phyloP scores from a whole-genome alignment of 2,113 vertebrate species.

The Egretta garzetta region DNA sequence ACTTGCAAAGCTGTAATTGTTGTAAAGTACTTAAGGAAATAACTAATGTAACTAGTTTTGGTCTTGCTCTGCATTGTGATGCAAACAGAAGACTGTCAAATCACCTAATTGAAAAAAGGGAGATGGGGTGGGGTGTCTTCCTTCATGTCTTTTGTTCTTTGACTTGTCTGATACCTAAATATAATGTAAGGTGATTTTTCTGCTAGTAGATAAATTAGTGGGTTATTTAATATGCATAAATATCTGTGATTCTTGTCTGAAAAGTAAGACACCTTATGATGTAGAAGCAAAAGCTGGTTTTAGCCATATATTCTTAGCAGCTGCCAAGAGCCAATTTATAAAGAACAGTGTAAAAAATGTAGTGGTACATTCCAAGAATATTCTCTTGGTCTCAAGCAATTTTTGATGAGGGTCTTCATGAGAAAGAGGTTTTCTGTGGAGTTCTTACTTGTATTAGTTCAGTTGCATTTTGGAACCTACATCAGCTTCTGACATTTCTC shows the following conservation, averaged over 20 bases:
- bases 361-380: fast-evolving
- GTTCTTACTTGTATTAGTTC: neutral
- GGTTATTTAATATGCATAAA: neutral
- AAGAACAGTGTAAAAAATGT: neutral
- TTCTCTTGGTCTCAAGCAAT: neutral
- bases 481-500: neutral
- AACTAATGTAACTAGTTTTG: neutral
- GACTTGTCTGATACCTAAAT: neutral
- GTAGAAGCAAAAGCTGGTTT: neutral
- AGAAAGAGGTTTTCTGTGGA: neutral
- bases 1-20: neutral
- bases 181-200: neutral
- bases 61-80: neutral
- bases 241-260: neutral
- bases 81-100: neutral
- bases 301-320: neutral
- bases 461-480: neutral
- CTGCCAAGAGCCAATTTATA: neutral
- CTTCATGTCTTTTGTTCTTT: fast-evolving
- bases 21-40: neutral
- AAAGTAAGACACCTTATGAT: neutral
- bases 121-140: neutral
- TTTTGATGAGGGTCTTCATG: neutral
- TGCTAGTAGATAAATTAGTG: neutral
- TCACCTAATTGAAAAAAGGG: neutral